These are phyloP conservation scores for Brachyalestes nurse DNA, from an alignment of 2,797 vertebrate genomes.

Conservation along the genomic window DNA sequence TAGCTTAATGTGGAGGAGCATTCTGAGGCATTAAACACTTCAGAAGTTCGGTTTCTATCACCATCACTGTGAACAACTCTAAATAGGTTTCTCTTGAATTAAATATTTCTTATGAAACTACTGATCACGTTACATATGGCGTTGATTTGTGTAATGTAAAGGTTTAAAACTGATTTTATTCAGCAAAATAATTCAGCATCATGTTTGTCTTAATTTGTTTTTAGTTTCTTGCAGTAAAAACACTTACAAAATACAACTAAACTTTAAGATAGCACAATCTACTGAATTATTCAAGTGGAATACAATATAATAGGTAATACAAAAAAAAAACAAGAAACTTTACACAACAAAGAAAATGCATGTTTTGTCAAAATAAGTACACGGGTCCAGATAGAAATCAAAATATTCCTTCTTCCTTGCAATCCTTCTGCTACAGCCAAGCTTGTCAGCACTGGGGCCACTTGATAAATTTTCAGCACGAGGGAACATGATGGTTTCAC, in stretches of 20 bases:
- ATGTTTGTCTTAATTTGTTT: too few relatives aligned
- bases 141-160: conserved; percentile 7
- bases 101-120: background rate
- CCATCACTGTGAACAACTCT: too few relatives aligned
- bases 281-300: too few relatives aligned
- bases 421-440: conserved; percentile 26
- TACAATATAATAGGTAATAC: background rate
- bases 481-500: conserved; percentile 56
- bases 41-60: too few relatives aligned
- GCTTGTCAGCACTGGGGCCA: conserved; percentile 22
- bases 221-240: too few relatives aligned
- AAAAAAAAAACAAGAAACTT: background rate
- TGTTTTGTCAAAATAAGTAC: too few relatives aligned
- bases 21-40: too few relatives aligned
- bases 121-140: background rate
- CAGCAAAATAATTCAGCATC: too few relatives aligned
- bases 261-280: too few relatives aligned
- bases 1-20: too few relatives aligned
- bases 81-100: too few relatives aligned
- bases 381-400: background rate
- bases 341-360: background rate
- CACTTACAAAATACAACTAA: too few relatives aligned
- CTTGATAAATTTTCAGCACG: conserved; percentile 58
- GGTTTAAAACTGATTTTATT: background rate
- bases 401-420: conserved; percentile 9